phyloP scores from a whole-genome alignment of 2,888 invertebrate genomes.

The Byasa hedistus region DNA sequence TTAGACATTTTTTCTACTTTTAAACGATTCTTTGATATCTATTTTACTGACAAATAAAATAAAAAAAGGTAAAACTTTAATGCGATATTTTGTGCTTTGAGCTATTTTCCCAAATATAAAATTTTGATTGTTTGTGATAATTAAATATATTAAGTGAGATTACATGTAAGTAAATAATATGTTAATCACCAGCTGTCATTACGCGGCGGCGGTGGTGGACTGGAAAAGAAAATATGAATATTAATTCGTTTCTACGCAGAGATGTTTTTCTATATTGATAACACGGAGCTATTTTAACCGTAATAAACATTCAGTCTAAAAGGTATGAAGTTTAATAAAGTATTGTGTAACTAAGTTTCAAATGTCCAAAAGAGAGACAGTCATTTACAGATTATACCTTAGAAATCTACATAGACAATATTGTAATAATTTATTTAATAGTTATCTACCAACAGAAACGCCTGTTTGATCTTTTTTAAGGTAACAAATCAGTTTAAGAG shows the following conservation, averaged over 20 bases:
- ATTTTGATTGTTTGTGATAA: slow-evolving; percentile 4
- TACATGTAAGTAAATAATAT: not conserved
- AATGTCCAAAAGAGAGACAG: no score
- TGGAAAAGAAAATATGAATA: slow-evolving; percentile 41
- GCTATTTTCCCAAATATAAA: slow-evolving; percentile 5
- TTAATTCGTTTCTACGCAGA: not conserved
- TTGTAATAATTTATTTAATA: no score
- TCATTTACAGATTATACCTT: no score
- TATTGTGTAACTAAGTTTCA: no score
- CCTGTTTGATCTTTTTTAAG: no score
- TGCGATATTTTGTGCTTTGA: slow-evolving; percentile 25
- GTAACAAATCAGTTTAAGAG: not conserved
- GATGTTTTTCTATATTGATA: no score
- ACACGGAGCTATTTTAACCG: no score
- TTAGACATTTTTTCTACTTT: not conserved
- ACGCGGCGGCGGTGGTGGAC: slow-evolving; percentile 66
- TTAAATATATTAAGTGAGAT: not conserved
- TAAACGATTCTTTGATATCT: not conserved
- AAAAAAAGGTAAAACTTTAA: slow-evolving; percentile 13
- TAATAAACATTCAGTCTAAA: no score
- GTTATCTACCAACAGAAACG: no score
- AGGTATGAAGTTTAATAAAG: no score
- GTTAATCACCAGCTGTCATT: slow-evolving; percentile 68
- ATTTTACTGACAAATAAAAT: not conserved
- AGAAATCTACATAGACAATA: no score